phyloP scores from a whole-genome alignment of 2,113 vertebrate genomes.

The Anguilla japonica region DNA sequence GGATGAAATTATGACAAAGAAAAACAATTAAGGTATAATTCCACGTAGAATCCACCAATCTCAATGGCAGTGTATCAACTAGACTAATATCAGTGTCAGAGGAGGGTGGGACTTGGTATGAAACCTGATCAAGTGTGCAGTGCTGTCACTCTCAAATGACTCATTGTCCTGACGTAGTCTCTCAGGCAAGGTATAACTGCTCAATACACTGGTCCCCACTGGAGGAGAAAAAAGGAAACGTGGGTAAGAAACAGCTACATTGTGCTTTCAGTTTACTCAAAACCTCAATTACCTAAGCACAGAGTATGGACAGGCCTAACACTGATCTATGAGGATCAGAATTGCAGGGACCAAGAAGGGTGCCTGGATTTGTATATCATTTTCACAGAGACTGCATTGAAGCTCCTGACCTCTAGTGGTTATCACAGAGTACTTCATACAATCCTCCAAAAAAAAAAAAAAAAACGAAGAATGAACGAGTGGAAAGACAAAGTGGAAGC shows the following conservation, averaged over 20 bases:
- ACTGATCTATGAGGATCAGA: background rate
- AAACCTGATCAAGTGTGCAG: slow-evolving; percentile 67
- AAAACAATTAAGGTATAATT: background rate
- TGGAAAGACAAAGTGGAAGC: background rate
- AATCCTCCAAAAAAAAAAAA: background rate
- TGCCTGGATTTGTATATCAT: background rate
- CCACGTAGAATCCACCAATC: too few relatives aligned
- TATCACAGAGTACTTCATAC: background rate
- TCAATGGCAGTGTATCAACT: background rate
- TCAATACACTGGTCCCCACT: slow-evolving; percentile 43
- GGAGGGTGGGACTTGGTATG: slow-evolving; percentile 15
- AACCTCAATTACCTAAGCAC: background rate
- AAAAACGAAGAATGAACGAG: background rate
- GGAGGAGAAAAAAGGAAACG: slow-evolving; percentile 31
- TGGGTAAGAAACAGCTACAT: background rate
- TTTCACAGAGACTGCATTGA: background rate
- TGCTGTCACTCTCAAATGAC: slow-evolving; percentile 69
- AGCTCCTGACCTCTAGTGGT: background rate
- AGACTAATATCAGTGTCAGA: background rate
- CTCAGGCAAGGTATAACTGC: background rate
- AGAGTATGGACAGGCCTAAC: background rate
- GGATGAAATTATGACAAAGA: background rate
- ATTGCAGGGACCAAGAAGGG: too few relatives aligned
- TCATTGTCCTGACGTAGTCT: slow-evolving; percentile 53
- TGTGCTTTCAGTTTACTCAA: background rate